Conservation (phyloP, 2,113 vertebrate species). For the Ailurus styani region DNA sequence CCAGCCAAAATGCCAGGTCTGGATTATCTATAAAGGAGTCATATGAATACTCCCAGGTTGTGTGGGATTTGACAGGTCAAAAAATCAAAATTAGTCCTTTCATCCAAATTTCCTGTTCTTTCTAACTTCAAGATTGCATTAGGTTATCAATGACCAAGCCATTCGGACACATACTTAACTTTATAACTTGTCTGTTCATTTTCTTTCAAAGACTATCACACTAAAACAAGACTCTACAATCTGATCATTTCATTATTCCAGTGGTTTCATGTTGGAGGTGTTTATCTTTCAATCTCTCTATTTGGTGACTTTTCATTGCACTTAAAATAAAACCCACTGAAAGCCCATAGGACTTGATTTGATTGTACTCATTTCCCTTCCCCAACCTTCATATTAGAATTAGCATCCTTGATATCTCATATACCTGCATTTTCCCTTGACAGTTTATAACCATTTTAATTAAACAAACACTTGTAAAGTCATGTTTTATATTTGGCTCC, state of each 20-base stretch:
- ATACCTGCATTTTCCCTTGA: neutral
- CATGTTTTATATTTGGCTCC: neutral
- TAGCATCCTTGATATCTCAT: neutral
- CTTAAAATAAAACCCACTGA: neutral
- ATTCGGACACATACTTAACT: neutral
- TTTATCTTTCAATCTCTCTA: neutral
- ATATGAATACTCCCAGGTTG: neutral
- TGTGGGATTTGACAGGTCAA: neutral
- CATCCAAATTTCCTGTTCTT: neutral
- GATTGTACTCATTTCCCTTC: neutral
- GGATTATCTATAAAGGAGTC: neutral
- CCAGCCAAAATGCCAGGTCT: neutral
- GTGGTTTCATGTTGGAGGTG: neutral
- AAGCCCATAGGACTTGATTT: neutral
- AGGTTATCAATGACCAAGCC: neutral
- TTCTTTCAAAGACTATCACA: neutral
- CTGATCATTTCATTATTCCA: neutral
- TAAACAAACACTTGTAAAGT: constrained; percentile 15
- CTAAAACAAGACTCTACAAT: neutral
- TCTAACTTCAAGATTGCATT: neutral
- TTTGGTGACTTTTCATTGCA: neutral
- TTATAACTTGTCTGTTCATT: neutral
- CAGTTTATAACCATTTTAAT: neutral
- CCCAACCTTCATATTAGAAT: neutral
- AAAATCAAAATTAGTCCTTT: neutral